Evolutionary conservation across 1,140 invertebrate species (phyloP).

Genomic region (Euwallacea similis): DNA sequence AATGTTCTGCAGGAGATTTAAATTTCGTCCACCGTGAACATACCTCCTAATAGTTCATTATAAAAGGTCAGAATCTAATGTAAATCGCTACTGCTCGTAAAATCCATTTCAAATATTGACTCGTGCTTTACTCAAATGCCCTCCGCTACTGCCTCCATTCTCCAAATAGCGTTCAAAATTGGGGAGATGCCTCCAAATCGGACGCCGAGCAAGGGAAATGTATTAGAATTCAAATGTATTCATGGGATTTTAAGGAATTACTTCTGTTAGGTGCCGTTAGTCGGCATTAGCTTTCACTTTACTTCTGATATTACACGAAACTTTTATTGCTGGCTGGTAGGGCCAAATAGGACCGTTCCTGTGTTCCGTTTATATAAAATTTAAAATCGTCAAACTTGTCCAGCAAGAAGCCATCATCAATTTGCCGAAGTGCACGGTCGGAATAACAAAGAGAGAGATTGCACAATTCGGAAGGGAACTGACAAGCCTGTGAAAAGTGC

Average conservation of each 20-base stretch:
- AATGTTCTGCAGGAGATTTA: too few relatives aligned
- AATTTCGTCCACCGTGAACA: too few relatives aligned
- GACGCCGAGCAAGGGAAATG: slow-evolving; percentile 1
- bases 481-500: slow-evolving; percentile 17
- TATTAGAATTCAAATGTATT: slow-evolving; percentile 36
- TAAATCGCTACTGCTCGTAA: too few relatives aligned
- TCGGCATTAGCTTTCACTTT: slow-evolving; percentile 27
- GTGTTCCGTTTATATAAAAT: neutral
- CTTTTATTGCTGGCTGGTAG: slow-evolving; percentile 10
- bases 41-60: too few relatives aligned
- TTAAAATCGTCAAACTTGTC: slow-evolving; percentile 3
- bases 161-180: neutral
- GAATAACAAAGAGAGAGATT: slow-evolving; percentile 15
- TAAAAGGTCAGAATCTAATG: too few relatives aligned
- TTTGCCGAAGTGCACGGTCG: slow-evolving; percentile 11
- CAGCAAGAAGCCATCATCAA: slow-evolving; percentile 6
- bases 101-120: too few relatives aligned
- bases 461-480: slow-evolving; percentile 12
- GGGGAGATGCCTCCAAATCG: neutral
- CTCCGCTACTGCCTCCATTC: neutral
- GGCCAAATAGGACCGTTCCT: too few relatives aligned
- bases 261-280: slow-evolving; percentile 31
- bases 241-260: slow-evolving; percentile 37
- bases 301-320: slow-evolving; percentile 29
- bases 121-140: too few relatives aligned